Evolutionary conservation across 1,140 invertebrate species (phyloP).

Genomic region (Tetramorium parvispinum): DNA sequence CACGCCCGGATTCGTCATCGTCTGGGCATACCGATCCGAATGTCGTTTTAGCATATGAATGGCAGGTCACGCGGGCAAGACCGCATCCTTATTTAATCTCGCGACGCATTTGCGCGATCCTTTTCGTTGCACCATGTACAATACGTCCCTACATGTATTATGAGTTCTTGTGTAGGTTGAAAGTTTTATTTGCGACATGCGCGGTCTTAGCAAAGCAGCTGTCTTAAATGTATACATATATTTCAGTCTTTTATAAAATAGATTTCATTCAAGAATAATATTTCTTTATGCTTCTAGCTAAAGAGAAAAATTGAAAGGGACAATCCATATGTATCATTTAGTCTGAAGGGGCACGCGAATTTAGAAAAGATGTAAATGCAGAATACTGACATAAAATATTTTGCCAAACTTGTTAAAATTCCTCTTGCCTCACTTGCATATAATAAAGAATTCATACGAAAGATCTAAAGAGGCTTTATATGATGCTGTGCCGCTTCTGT

Average conservation of each 20-base stretch:
- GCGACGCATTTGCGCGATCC: conserved; percentile 1
- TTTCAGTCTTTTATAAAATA: not conserved
- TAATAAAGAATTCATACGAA: conserved; percentile 19
- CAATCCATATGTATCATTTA: not conserved
- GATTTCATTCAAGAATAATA: not conserved
- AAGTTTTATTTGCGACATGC: conserved; percentile 13
- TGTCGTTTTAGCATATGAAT: conserved; percentile 61
- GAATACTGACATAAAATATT: conserved; percentile 19
- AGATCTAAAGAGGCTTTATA: conserved; percentile 15
- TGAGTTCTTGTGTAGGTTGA: conserved; percentile 22
- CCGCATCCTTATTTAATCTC: conserved; percentile 42
- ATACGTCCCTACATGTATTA: conserved; percentile 23
- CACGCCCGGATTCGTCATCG: conserved; percentile 77
- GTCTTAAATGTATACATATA: conserved; percentile 1
- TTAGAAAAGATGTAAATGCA: not conserved
- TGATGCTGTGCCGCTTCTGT: not conserved
- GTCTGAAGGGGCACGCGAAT: not conserved
- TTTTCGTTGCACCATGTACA: conserved; percentile 6
- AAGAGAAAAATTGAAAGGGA: not conserved
- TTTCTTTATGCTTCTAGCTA: not conserved
- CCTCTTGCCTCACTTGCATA: not conserved
- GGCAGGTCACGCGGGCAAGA: conserved; percentile 34
- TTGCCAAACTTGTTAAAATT: conserved; percentile 32
- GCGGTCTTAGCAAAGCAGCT: not conserved
- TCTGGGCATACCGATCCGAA: conserved; percentile 64